Conservation (phyloP, 2,888 invertebrate species). For the Andricus curvator region DNA sequence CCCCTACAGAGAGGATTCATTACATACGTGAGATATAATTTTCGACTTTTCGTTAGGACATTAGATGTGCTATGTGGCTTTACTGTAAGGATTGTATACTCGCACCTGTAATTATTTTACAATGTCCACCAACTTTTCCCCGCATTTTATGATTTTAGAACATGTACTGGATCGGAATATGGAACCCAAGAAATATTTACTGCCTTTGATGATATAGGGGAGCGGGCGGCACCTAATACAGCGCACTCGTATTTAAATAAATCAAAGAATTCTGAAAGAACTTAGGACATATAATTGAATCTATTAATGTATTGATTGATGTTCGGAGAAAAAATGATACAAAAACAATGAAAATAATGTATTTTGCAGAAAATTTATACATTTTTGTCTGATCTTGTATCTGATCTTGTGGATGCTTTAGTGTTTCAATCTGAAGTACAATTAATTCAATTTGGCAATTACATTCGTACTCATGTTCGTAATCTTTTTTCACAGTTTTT, state of each 20-base stretch:
- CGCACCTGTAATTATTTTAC: background rate
- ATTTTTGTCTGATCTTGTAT: too few species aligned
- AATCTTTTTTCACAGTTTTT: too few species aligned
- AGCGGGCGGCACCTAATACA: background rate
- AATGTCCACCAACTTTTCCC: background rate
- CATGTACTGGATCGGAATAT: background rate
- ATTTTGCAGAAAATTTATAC: too few species aligned
- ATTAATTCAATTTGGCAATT: too few species aligned
- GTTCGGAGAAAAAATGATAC: background rate
- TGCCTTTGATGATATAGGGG: background rate
- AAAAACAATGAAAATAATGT: too few species aligned
- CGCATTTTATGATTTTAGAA: background rate
- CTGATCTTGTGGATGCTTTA: too few species aligned
- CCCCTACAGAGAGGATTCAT: conserved; percentile 7
- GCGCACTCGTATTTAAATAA: too few species aligned
- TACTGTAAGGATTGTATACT: background rate
- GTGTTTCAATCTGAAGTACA: too few species aligned
- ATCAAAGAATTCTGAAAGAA: too few species aligned
- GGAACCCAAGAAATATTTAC: background rate
- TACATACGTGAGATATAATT: background rate
- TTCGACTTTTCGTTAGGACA: background rate
- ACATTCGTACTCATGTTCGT: too few species aligned
- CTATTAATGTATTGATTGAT: too few species aligned
- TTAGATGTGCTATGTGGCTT: background rate
- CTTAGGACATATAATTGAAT: too few species aligned